Conservation (phyloP, 2,888 invertebrate genomes). For the Tromatobia lineatoria region DNA sequence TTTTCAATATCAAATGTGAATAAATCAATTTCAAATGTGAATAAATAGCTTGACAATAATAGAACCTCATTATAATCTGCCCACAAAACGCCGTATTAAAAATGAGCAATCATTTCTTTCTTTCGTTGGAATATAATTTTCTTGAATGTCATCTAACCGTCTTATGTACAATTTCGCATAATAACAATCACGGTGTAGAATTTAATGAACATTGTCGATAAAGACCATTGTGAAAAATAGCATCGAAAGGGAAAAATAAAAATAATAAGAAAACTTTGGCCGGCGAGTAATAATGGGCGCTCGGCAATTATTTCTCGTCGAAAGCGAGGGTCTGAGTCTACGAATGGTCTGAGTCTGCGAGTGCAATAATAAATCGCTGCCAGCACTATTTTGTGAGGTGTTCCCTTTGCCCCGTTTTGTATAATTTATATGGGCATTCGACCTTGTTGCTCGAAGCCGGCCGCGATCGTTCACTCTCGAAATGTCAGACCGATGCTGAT, state of each 20-base stretch:
- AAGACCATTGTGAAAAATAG: background rate
- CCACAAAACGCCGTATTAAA: no score
- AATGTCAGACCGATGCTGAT: constrained; percentile 32
- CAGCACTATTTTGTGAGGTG: constrained; percentile 1
- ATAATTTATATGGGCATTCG: constrained; percentile 25
- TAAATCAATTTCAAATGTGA: no score
- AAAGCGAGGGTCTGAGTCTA: background rate
- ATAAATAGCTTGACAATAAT: no score
- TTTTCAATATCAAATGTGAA: no score
- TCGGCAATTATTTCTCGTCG: background rate
- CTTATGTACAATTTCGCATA: background rate
- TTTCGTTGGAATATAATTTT: background rate
- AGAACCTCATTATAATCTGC: no score
- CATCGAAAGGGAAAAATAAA: background rate
- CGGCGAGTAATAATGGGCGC: background rate
- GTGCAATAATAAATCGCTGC: constrained; percentile 27
- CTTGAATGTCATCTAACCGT: background rate
- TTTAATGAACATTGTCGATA: background rate
- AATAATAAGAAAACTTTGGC: background rate
- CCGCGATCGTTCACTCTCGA: constrained; percentile 41
- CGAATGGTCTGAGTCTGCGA: constrained; percentile 4
- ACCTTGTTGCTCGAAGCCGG: constrained; percentile 28
- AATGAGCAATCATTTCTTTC: no score
- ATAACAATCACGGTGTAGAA: background rate
- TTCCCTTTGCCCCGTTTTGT: background rate